These are phyloP conservation scores for Accipiter virgatus DNA, from an alignment of 2,113 vertebrate species.

Conservation along the genomic window DNA sequence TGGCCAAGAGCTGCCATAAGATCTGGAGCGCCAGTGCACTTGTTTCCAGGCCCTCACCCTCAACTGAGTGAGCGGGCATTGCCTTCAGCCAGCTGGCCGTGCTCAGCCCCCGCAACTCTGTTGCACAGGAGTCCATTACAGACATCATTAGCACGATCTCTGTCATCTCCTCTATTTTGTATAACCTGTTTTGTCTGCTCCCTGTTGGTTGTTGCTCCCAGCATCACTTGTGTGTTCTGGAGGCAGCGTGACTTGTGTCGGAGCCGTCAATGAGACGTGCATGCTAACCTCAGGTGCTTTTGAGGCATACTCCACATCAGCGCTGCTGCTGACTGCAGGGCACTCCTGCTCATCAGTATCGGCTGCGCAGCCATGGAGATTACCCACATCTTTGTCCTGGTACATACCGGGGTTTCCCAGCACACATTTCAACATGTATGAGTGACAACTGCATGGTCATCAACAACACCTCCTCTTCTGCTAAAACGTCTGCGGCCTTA, in stretches of 20 bases:
- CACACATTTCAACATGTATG: rapidly evolving
- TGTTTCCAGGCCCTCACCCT: not conserved
- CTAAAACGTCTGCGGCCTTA: not conserved
- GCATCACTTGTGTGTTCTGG: not conserved
- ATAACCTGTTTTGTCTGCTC: not conserved
- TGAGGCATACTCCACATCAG: rapidly evolving
- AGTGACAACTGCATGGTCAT: not conserved
- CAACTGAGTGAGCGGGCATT: not conserved
- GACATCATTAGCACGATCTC: not conserved
- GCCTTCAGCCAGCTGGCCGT: not conserved
- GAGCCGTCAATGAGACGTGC: rapidly evolving
- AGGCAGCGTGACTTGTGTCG: not conserved
- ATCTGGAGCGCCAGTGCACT: not conserved
- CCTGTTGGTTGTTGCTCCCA: not conserved
- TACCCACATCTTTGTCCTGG: not conserved
- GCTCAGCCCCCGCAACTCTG: not conserved
- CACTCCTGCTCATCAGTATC: not conserved
- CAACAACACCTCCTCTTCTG: not conserved
- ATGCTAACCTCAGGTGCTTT: not conserved
- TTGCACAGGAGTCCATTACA: not conserved
- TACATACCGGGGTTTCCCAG: not conserved
- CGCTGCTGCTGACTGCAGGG: not conserved
- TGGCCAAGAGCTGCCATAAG: not conserved
- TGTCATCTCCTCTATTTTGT: not conserved
- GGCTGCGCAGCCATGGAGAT: not conserved